Evolutionary conservation across 2,113 vertebrate genomes (phyloP), one percentile per base, ranked within the genome.

Genomic region (Cacatua alba): DNA sequence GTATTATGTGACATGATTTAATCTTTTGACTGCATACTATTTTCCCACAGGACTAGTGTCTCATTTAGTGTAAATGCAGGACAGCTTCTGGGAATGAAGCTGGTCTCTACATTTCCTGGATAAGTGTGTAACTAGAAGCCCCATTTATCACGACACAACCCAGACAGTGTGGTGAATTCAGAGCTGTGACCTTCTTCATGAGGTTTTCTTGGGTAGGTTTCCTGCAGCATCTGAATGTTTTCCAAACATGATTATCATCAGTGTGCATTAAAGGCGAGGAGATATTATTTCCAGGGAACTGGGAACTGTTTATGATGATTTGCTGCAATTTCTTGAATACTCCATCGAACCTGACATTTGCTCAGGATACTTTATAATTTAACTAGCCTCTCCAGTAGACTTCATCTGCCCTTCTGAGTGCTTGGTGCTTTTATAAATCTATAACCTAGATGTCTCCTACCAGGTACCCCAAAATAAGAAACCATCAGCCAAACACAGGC

Each of bases 1-100:
- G 64, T 70, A 60, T 81, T 91, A 81, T 90, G 43, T 95, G 94
- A 93, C 85, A 91, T 88, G 82, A 87, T 86, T 91, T 90, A 90
- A 94, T 90, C 35, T 0, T 76, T 93, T 85, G 90, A 63, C 88
- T 70, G 51, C 94, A 96, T 95, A 74, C 59, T 70, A 10, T 19
- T 94, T 91, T 88, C 89, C 90, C 93, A 88, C 21, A 68, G 93
- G 92, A 93, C 75, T 63, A 65, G 59, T 1, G 37, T 41, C 74
- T 95, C 37, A 6, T 70, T 74, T 65, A 88, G 71, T 83, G 83
- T 71, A 86, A 93, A 81, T 0, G 8, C 69, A 86, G 92, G 88
- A 86, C 87, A 93, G 87, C 0, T 8, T 86, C 93, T 92, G 93
- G 85, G 93, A 94, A 95, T 63, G 87, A 90, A 86, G 85, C 60